phyloP scores from a whole-genome alignment of 2,888 invertebrate species.

The Ectemnius cavifrons region DNA sequence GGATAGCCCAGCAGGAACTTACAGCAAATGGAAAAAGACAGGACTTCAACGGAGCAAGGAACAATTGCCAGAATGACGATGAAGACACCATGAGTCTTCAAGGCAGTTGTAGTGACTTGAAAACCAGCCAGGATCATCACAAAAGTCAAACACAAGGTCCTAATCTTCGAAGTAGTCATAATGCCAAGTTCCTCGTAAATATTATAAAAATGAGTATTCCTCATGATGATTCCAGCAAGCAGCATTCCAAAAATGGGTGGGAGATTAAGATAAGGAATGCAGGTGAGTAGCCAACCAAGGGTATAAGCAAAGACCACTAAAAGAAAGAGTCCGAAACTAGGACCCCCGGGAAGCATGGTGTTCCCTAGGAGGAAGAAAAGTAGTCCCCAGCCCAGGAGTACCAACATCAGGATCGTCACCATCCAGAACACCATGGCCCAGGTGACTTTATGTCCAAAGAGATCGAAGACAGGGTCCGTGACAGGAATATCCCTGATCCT shows the following conservation, averaged over 20 bases:
- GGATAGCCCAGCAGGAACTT: slow-evolving; percentile 66
- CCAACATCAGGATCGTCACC: slow-evolving; percentile 45
- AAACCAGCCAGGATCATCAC: slow-evolving; percentile 72
- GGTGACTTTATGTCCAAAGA: slow-evolving; percentile 49
- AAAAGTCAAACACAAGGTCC: slow-evolving; percentile 71
- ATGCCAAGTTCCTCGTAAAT: slow-evolving; percentile 66
- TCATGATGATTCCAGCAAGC: slow-evolving; percentile 78
- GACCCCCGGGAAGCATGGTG: slow-evolving; percentile 65
- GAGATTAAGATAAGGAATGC: slow-evolving; percentile 69
- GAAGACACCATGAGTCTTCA: slow-evolving; percentile 64
- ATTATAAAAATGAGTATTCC: slow-evolving; percentile 58
- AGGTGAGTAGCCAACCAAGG: slow-evolving; percentile 69
- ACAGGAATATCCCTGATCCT: slow-evolving; percentile 62
- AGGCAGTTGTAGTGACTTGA: slow-evolving; percentile 68
- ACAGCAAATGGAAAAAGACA: slow-evolving; percentile 57
- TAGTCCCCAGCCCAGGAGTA: slow-evolving; percentile 55
- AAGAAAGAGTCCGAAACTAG: slow-evolving; percentile 63
- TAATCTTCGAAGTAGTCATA: slow-evolving; percentile 60
- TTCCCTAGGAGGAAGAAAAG: slow-evolving; percentile 67
- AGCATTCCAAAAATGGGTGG: slow-evolving; percentile 84
- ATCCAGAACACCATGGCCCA: slow-evolving; percentile 66
- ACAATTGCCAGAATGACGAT: slow-evolving; percentile 65
- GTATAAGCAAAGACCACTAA: slow-evolving; percentile 64
- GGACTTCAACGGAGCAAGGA: slow-evolving; percentile 69
- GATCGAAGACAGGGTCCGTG: slow-evolving; percentile 53